Evolutionary conservation across 2,113 vertebrate genomes (phyloP).

Genomic region (Pelusios castaneus): DNA sequence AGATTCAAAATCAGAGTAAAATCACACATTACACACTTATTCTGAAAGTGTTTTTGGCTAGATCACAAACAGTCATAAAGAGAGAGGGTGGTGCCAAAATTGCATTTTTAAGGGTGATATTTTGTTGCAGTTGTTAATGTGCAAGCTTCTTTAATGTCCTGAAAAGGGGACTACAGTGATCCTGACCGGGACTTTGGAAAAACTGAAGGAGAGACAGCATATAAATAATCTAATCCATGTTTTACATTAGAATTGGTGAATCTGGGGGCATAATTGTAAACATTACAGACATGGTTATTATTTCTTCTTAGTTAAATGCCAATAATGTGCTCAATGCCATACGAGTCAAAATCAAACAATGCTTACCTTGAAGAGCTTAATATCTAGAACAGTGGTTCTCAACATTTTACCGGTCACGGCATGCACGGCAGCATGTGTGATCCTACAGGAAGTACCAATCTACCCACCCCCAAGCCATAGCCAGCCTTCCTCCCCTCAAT

Average conservation of each 20-base stretch:
- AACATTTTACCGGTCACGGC: too few relatives aligned
- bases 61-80: background rate
- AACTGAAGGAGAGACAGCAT: background rate
- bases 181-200: background rate
- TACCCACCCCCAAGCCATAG: too few relatives aligned
- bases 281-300: background rate
- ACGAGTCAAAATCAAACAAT: background rate
- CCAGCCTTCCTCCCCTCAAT: too few relatives aligned
- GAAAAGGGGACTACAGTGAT: background rate
- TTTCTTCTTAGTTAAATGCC: background rate
- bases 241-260: background rate
- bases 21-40: background rate
- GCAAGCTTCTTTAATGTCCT: background rate
- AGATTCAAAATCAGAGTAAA: background rate
- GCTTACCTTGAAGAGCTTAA: background rate
- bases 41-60: slow-evolving; percentile 12
- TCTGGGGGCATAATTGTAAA: background rate
- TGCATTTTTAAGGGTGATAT: background rate
- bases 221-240: background rate
- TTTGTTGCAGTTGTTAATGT: background rate
- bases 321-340: background rate
- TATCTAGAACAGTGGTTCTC: background rate
- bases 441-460: too few relatives aligned
- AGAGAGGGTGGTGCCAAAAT: background rate
- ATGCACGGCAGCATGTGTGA: too few relatives aligned